Conservation (phyloP, 2,113 vertebrate species). For the Ciconia boyciana region DNA sequence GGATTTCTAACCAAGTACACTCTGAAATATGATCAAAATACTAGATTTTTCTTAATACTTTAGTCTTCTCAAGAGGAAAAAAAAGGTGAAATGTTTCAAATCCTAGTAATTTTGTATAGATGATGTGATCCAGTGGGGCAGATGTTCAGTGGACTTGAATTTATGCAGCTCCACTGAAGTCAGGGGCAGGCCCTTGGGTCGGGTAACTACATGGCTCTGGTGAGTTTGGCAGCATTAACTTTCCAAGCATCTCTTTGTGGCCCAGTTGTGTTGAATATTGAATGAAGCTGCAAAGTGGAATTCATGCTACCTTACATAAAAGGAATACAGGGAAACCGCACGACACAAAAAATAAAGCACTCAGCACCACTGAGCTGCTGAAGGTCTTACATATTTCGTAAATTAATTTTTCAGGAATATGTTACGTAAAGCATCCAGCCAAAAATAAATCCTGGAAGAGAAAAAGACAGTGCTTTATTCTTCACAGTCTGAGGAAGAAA, state of each 20-base stretch:
- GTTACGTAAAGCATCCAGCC: not conserved
- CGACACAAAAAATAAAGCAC: not conserved
- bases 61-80: not conserved
- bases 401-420: not conserved
- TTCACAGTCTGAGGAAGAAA: not conserved
- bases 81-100: not conserved
- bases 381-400: not conserved
- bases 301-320: not conserved
- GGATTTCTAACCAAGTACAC: not conserved
- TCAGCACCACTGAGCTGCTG: not conserved
- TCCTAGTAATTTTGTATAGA: not conserved
- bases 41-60: not conserved
- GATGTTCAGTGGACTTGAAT: not conserved
- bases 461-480: not conserved
- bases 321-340: not conserved
- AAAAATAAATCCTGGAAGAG: not conserved
- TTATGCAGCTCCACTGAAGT: not conserved
- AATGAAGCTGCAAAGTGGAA: not conserved
- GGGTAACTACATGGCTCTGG: not conserved
- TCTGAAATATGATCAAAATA: not conserved
- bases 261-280: not conserved
- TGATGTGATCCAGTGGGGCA: not conserved
- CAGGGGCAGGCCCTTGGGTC: not conserved
- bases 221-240: not conserved
- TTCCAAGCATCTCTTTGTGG: not conserved